phyloP scores from a whole-genome alignment of 2,113 vertebrate genomes.

The Caracal caracal region DNA sequence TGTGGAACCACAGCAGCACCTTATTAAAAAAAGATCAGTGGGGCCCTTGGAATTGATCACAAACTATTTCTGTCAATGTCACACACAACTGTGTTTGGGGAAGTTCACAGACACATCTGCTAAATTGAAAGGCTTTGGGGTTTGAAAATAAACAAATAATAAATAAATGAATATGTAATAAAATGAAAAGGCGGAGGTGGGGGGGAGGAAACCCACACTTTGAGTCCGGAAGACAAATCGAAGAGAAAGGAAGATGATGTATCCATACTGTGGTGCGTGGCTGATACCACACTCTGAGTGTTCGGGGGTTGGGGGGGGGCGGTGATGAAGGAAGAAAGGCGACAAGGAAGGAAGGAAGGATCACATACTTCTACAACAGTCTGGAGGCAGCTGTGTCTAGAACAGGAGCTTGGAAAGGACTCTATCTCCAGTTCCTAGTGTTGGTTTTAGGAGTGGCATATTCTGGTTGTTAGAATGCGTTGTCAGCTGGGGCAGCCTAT shows the following conservation, averaged over 20 bases:
- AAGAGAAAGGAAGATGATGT: neutral
- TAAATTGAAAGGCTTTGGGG: conserved; percentile 52
- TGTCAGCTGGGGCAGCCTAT: neutral
- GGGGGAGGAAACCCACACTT: neutral
- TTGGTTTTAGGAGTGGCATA: neutral
- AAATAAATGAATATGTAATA: conserved; percentile 47
- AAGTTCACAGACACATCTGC: neutral
- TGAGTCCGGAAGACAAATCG: neutral
- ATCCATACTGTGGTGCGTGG: accelerated
- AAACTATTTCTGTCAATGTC: conserved; percentile 72
- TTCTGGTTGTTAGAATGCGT: neutral
- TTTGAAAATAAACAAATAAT: conserved; percentile 71
- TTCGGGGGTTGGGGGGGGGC: too few species aligned
- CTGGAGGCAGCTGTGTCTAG: too few species aligned
- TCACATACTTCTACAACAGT: neutral
- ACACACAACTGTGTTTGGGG: neutral
- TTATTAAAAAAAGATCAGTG: conserved; percentile 74
- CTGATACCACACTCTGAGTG: accelerated
- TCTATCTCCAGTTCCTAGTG: accelerated
- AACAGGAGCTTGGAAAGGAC: neutral
- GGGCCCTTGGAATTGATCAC: conserved; percentile 59
- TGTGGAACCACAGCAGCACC: neutral
- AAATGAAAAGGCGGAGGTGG: neutral
- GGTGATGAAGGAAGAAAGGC: neutral
- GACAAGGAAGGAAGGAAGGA: neutral